Evolutionary conservation across 2,113 vertebrate species (phyloP), one percentile per base, ranked within the genome.

Genomic region (Astatoreochromis straeleni): DNA sequence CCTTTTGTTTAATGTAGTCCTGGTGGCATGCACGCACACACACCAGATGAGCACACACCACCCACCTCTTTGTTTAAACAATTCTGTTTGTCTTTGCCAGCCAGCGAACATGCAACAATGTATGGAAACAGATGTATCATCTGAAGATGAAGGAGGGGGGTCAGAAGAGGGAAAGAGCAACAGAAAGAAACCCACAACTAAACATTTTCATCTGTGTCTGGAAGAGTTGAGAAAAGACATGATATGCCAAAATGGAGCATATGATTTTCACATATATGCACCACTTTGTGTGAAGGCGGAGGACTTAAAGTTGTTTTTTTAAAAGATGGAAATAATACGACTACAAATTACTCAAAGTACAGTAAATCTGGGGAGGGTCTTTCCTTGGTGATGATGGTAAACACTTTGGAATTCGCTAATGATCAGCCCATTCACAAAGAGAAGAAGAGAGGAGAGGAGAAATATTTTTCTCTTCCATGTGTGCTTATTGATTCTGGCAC

Each of bases 91-190:
- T 93, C 92, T 94, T 88, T 84, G 87, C 94, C 92, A 93, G 91
- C 88, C 91, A 93, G 90, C 86, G 94, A 96, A 94, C 94, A 96
- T 90, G 94, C 91, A 95, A 90, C 93, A 93, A 95, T 91, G 91
- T 95, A 96, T 96, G 95, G 95, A 96, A 96, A 96, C 93, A 95
- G 93, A 95, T 96, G 91, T 79, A 57, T 96, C 95, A 96, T 96
- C 88, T 83, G 83, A 80, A 87, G 60, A 84, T 13, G 65, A 42
- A 13, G 78, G 68, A 70, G 63, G 57, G 63, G 82, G 58, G 53
- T 57, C n/a, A 81, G 84, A 33, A 24, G 82, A 81, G 68, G 40
- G 70, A 73, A 38, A 54, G 11, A 19, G 49, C 33, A 33, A 87
- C 38, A 90, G 81, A 87, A 58, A 79, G 78, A 83, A 91, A 88